These are phyloP conservation scores for Melinaea marsaeus DNA, from an alignment of 2,888 invertebrate genomes.

Conservation along the genomic window DNA sequence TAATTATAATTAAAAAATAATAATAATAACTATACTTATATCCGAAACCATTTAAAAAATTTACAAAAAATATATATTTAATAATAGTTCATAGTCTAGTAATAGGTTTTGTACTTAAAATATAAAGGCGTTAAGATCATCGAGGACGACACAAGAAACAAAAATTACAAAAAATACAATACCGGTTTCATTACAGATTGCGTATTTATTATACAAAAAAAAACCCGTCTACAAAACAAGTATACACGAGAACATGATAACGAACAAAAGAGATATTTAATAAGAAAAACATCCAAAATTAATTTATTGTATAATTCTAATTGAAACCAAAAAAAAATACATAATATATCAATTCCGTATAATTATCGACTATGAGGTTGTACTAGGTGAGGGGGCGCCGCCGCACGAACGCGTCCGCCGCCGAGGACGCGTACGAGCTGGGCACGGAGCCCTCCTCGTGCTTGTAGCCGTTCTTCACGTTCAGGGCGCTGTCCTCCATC, in stretches of 20 bases:
- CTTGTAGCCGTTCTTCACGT: slow-evolving; percentile 67
- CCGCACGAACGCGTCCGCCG: slow-evolving; percentile 70
- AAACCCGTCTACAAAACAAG: slow-evolving; percentile 7
- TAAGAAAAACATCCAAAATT: too few species aligned
- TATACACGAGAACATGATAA: neutral
- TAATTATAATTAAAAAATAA: slow-evolving; percentile 21
- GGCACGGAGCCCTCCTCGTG: slow-evolving; percentile 65
- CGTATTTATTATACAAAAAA: too few species aligned
- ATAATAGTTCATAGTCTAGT: slow-evolving; percentile 50
- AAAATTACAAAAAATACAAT: slow-evolving; percentile 42
- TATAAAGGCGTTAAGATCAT: slow-evolving; percentile 56
- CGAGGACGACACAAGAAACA: slow-evolving; percentile 54
- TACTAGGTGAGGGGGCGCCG: slow-evolving; percentile 57
- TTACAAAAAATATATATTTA: slow-evolving; percentile 28
- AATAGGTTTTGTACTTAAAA: slow-evolving; percentile 58
- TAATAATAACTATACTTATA: slow-evolving; percentile 18
- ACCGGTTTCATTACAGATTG: neutral
- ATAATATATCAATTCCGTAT: neutral
- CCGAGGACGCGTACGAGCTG: slow-evolving; percentile 66
- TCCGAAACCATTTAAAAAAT: slow-evolving; percentile 29
- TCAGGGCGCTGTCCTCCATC: slow-evolving; percentile 68
- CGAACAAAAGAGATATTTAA: neutral
- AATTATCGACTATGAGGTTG: slow-evolving; percentile 8
- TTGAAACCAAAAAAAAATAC: too few species aligned
- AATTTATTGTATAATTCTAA: too few species aligned